These are phyloP conservation scores for Drepana falcataria DNA, from an alignment of 2,888 invertebrate species.

Conservation along the genomic window DNA sequence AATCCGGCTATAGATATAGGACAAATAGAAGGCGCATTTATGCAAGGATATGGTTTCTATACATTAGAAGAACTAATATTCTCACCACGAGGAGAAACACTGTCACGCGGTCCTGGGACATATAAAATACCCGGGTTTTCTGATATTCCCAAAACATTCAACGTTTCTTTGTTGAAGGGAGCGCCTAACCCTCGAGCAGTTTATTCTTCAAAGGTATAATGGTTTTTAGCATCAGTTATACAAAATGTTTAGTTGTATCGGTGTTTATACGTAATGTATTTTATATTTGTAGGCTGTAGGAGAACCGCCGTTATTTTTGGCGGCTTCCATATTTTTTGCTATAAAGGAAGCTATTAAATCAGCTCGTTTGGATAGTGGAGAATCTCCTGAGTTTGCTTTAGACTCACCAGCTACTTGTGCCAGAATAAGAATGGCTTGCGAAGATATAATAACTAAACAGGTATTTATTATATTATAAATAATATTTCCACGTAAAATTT, in stretches of 20 bases:
- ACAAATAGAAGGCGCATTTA: slow-evolving; percentile 92
- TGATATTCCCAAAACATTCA: slow-evolving; percentile 90
- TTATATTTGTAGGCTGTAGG: slow-evolving; percentile 87
- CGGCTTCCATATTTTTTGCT: slow-evolving; percentile 91
- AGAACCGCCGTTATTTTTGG: slow-evolving; percentile 95
- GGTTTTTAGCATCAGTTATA: background rate
- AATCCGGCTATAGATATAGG: slow-evolving; percentile 95
- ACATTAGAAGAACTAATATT: slow-evolving; percentile 89
- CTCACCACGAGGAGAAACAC: slow-evolving; percentile 83
- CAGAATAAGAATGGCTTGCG: slow-evolving; percentile 92
- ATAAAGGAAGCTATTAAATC: slow-evolving; percentile 91
- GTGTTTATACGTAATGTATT: background rate
- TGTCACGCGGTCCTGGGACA: slow-evolving; percentile 88
- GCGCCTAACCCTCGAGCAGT: slow-evolving; percentile 89
- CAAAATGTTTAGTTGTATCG: background rate
- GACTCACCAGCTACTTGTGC: slow-evolving; percentile 93
- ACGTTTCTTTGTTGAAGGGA: slow-evolving; percentile 89
- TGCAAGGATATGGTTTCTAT: slow-evolving; percentile 91
- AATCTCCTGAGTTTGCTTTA: slow-evolving; percentile 78
- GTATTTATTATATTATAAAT: slow-evolving; percentile 51
- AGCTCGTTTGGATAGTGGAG: slow-evolving; percentile 84
- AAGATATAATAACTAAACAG: slow-evolving; percentile 87
- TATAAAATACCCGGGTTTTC: slow-evolving; percentile 92
- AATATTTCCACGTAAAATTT: background rate
- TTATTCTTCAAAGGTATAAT: slow-evolving; percentile 89